Evolutionary conservation across 37 sponge, comb jelly and placozoan genomes (phyloP).

Genomic region (Ephydatia muelleri): DNA sequence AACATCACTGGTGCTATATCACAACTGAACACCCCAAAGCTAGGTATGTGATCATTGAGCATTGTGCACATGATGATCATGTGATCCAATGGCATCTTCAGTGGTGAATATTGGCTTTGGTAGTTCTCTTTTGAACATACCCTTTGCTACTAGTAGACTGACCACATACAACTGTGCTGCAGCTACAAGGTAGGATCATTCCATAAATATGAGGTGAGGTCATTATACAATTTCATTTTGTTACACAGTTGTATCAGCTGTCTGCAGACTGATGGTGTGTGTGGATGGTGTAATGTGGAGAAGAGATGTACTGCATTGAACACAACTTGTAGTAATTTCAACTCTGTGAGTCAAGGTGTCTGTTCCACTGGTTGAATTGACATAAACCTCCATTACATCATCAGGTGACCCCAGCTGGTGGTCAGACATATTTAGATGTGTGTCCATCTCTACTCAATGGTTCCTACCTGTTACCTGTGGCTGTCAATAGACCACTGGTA

Average conservation of each 20-base stretch:
- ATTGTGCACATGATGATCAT: background rate
- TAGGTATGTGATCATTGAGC: background rate
- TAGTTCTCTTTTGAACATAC: conserved; percentile 13
- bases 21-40: background rate
- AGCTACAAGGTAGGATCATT: conserved; percentile 12
- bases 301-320: conserved; percentile 47
- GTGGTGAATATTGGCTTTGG: conserved; percentile 43
- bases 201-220: no score
- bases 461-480: conserved; percentile 38
- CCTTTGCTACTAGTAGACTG: conserved; percentile 37
- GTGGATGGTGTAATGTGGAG: conserved; percentile 47
- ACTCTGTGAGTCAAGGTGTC: background rate
- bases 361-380: background rate
- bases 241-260: conserved; percentile 51
- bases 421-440: conserved; percentile 17
- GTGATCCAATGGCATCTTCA: background rate
- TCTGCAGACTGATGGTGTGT: conserved; percentile 28
- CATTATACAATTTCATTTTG: no score
- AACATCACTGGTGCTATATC: conserved; percentile 16
- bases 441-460: conserved; percentile 20
- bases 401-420: background rate
- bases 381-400: background rate
- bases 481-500: background rate
- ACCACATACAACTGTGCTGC: conserved; percentile 24
- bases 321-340: conserved; percentile 7